Conservation (phyloP, 2,888 invertebrate genomes). For the Nowickia ferox region DNA sequence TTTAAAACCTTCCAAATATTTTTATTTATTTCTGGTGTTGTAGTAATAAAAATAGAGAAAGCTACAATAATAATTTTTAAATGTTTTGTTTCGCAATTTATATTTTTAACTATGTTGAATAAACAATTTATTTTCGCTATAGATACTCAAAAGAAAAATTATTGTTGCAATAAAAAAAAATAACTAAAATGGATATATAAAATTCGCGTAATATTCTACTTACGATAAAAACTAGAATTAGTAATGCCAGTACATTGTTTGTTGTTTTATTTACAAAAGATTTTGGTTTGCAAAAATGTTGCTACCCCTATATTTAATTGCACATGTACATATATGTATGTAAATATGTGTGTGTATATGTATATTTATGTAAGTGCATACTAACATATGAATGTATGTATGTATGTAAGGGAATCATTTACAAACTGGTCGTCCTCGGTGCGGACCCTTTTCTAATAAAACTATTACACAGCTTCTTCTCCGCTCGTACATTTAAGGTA, state of each 20-base stretch:
- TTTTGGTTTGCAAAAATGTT: conserved; percentile 5
- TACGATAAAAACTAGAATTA: conserved; percentile 11
- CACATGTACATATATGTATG: no score
- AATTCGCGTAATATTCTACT: conserved; percentile 34
- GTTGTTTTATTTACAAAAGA: conserved; percentile 37
- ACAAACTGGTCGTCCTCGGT: neutral
- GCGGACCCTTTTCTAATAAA: neutral
- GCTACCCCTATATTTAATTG: neutral
- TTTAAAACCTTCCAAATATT: no score
- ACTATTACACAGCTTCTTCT: neutral
- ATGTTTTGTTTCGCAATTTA: conserved; percentile 47
- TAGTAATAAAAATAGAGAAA: conserved; percentile 21
- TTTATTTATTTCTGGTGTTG: neutral
- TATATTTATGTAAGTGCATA: no score
- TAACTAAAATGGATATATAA: conserved; percentile 1
- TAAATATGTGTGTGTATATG: no score
- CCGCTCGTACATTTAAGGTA: neutral
- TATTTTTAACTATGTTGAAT: conserved; percentile 30
- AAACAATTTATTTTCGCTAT: conserved; percentile 7
- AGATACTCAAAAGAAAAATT: conserved; percentile 16
- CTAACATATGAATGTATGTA: no score
- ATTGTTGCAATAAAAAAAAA: neutral
- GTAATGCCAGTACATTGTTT: conserved; percentile 26
- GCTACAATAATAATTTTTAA: conserved; percentile 46
- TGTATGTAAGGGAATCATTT: conserved; percentile 19